phyloP scores from a whole-genome alignment of 2,113 vertebrate genomes.

The Centrocercus urophasianus region DNA sequence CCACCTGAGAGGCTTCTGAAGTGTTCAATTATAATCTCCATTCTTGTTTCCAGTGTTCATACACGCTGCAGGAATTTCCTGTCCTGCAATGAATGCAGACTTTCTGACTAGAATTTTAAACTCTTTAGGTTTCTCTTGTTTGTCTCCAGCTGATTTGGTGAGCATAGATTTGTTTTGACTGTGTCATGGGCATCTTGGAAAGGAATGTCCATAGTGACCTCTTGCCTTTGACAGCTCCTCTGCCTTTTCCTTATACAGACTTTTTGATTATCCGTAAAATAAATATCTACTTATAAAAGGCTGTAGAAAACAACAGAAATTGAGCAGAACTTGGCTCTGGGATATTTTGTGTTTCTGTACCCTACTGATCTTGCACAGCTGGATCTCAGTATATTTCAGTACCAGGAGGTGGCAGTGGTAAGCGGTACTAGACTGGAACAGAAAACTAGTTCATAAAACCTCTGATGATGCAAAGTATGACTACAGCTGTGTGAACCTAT shows the following conservation, averaged over 20 bases:
- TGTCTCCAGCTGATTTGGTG: not conserved
- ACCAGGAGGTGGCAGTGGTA: slow-evolving; percentile 36
- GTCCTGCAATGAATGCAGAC: not conserved
- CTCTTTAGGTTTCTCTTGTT: not conserved
- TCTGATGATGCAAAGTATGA: not conserved
- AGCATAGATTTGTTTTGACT: not conserved
- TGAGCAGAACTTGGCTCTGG: accelerated
- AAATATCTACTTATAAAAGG: not conserved
- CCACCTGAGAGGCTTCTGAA: not conserved
- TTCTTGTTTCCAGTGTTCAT: not conserved
- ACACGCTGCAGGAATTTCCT: not conserved
- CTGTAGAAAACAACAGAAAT: not conserved
- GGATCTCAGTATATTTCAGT: not conserved
- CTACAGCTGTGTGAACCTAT: not conserved
- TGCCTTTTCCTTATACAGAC: not conserved
- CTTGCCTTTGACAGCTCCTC: not conserved
- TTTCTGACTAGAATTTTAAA: not conserved
- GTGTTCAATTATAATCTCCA: not conserved
- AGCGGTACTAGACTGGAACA: not conserved
- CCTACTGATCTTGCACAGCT: not conserved
- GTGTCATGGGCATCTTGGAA: not conserved
- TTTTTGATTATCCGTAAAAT: not conserved
- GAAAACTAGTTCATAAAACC: not conserved
- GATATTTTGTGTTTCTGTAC: not conserved
- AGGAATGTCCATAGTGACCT: not conserved